Evolutionary conservation across 2,797 vertebrate species (phyloP).

Genomic region (Microhierax caerulescens): DNA sequence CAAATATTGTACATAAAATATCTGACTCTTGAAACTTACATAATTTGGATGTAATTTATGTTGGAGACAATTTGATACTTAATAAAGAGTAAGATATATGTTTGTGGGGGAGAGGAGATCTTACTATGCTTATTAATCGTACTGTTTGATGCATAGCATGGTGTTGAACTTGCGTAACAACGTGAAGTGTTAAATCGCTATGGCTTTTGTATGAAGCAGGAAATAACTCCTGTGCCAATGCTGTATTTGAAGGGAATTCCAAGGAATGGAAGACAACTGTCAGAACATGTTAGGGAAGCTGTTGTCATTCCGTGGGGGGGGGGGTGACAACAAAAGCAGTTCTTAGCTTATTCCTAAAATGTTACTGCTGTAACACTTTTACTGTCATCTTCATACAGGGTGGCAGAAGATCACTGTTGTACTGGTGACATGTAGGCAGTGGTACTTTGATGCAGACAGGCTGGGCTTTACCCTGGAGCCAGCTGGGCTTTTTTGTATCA

Average conservation of each 20-base stretch:
- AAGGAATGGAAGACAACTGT: background rate
- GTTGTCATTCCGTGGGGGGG: background rate
- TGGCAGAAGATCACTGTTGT: background rate
- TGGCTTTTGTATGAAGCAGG: background rate
- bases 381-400: background rate
- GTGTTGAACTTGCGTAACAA: background rate
- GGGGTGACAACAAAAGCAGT: background rate
- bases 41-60: constrained; percentile 82
- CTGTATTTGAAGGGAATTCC: background rate
- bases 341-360: background rate
- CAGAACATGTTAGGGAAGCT: background rate
- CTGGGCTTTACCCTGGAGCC: background rate
- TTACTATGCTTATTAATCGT: background rate
- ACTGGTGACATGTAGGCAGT: background rate
- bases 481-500: background rate
- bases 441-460: background rate
- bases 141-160: background rate
- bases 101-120: background rate
- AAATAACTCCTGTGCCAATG: background rate
- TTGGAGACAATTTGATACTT: constrained; percentile 82
- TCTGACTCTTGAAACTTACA: constrained; percentile 50
- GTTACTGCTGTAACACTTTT: background rate
- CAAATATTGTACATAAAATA: constrained; percentile 71
- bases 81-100: constrained; percentile 76
- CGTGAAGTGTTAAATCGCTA: background rate